Base-by-base conservation (phyloP, 2,113 vertebrate genomes). In the Dipodomys ordii region DNA sequence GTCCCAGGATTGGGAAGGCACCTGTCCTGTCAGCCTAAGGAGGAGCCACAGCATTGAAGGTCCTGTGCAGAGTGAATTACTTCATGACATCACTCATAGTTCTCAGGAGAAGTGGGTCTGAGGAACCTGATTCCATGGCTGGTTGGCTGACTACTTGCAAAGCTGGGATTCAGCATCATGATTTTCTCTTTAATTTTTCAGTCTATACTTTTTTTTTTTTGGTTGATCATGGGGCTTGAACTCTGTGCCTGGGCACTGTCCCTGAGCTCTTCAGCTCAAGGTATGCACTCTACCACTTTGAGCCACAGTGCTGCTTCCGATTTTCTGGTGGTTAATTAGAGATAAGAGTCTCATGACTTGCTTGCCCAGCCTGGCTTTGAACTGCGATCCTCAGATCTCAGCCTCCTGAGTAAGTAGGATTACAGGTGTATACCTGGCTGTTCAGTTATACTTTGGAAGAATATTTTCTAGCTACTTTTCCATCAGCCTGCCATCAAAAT, bases 401-500 rank as follows among this genome's bases (percentile, higher is more conserved):
- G 35, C 35, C 35, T 39, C 35, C 35, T 39, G 35, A 39, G 35
- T 39, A 39, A 39, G 35, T 39, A 39, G 35, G 35, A 39, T 39
- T 39, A 39, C 35, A 39, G 35, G 35, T 39, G 35, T 39, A 4
- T 39, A 39, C 35, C 35, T 39, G 35, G 35, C 35, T 39, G 35
- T 92, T 95, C 71, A 64, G 80, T 68, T 84, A 20, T 81, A 69
- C 28, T 81, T 87, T 62, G 49, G 77, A 23, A 65, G 84, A 91
- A 27, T 82, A 57, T 83, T 35, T 88, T 84, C 88, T 25, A 72
- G 86, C 64, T 57, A 77, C 15, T 67, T 80, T 87, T 46, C 12
- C 57, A 74, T n/a, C 64, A 84, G 44, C 62, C 49, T 68, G 84
- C 84, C 90, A 92, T 95, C 53, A 1, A 89, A 96, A 96, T 91